These are phyloP conservation scores for Spilarctia lutea DNA, from an alignment of 2,888 invertebrate species.

Conservation along the genomic window DNA sequence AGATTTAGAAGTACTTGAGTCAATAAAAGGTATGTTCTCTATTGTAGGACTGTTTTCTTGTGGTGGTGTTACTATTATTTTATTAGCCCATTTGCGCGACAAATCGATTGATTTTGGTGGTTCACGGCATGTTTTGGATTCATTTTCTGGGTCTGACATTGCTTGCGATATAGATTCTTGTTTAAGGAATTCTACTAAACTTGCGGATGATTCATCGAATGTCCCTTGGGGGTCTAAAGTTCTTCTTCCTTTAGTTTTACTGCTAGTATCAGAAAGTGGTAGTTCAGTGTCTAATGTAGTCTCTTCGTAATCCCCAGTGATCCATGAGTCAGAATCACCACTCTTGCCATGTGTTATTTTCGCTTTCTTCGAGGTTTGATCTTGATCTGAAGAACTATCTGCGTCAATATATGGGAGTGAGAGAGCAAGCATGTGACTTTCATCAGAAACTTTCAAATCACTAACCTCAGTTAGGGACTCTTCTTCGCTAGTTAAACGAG, in stretches of 20 bases:
- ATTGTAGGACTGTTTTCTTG: conserved; percentile 87
- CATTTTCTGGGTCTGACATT: conserved; percentile 76
- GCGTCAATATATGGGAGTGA: conserved; percentile 84
- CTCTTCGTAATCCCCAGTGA: conserved; percentile 89
- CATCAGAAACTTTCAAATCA: conserved; percentile 86
- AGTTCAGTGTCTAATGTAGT: conserved; percentile 87
- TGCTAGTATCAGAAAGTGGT: conserved; percentile 81
- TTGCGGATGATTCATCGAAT: conserved; percentile 87
- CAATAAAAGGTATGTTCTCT: conserved; percentile 84
- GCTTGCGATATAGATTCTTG: conserved; percentile 78
- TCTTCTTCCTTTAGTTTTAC: conserved; percentile 60
- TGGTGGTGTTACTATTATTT: conserved; percentile 88
- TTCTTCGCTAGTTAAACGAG: conserved; percentile 88
- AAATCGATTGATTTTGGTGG: conserved; percentile 70
- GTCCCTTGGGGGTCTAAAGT: conserved; percentile 86
- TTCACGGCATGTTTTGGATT: conserved; percentile 63
- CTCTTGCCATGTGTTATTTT: conserved; percentile 85
- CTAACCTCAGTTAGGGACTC: conserved; percentile 90
- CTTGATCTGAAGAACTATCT: conserved; percentile 84
- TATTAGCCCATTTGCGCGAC: conserved; percentile 81
- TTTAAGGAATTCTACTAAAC: conserved; percentile 80
- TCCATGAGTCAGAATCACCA: conserved; percentile 90
- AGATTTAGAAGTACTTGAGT: conserved; percentile 75
- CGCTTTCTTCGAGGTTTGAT: conserved; percentile 68
- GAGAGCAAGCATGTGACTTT: conserved; percentile 79